Conservation (phyloP, 1,140 invertebrate genomes). For the Chironomus striatipennis region DNA sequence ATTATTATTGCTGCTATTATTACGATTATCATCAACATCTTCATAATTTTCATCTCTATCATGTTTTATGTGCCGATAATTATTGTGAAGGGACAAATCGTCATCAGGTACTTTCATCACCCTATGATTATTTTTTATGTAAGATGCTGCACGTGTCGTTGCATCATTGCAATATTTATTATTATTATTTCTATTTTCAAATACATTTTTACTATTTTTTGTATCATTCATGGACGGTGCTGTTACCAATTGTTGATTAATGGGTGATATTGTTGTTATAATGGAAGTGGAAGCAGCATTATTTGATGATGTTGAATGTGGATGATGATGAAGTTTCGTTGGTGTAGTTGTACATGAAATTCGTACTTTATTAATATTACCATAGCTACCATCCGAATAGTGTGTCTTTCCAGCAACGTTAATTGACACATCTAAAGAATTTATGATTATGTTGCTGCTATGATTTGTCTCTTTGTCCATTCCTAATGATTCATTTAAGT, state of each 20-base stretch:
- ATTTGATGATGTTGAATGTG: no score
- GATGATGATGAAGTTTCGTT: no score
- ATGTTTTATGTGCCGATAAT: background rate
- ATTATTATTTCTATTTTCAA: no score
- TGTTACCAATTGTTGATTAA: background rate
- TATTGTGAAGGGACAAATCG: background rate
- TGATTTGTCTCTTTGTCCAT: background rate
- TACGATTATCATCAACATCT: background rate
- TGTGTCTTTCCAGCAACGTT: background rate
- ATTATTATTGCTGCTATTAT: background rate
- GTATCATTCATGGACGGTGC: background rate
- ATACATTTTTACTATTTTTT: no score
- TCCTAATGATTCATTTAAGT: background rate
- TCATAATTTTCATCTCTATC: background rate
- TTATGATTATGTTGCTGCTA: no score
- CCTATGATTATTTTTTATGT: background rate
- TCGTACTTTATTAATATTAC: background rate
- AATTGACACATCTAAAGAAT: background rate
- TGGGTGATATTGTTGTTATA: background rate
- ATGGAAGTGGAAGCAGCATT: no score
- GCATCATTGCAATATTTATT: background rate
- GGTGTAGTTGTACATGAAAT: no score
- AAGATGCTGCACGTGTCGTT: background rate
- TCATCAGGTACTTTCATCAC: slow-evolving; percentile 3
- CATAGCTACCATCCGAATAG: background rate